Base-by-base conservation (phyloP, 2,113 vertebrate species). In the Oenanthe melanoleuca region DNA sequence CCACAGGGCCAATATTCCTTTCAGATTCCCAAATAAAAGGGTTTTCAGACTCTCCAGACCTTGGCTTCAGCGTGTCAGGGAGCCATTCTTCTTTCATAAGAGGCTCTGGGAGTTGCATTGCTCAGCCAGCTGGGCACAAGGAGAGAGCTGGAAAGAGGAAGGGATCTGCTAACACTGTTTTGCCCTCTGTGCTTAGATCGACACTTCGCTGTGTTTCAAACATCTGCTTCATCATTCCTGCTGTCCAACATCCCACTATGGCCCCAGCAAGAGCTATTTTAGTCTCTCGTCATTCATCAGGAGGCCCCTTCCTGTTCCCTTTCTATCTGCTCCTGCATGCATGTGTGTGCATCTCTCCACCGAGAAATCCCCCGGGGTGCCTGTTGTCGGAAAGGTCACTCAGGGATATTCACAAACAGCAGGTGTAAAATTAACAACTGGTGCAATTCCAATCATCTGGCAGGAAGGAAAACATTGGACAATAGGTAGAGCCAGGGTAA, bases 251-350 rank as follows among this genome's bases (percentile, higher is more conserved):
- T 95, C 94, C 94, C 92, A 87, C 82, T 21, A 59, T 65, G 83
- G 95, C 93, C 94, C 70, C 80, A 92, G 84, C 84, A 80, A 56
- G 86, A 94, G 95, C 95, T 97, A 97, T 97, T 97, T 97, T 96
- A 96, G 97, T 97, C 93, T 75, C 94, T 83, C 77, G 57, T 97
- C 95, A 88, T 96, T 97, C 96, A 97, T 94, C 91, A 11, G 74
- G 89, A 87, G 94, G 92, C 92, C 94, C 81, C 71, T 97, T 96
- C 94, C 95, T 92, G 78, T 96, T 95, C 85, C 26, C 80, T 89
- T 82, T 91, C 94, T 88, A 26, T 92, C 96, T 89, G 73, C 44
- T 96, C 72, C 90, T 3, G 2, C 81, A 16, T 93, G 86, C 61
- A 29, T n/a, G 50, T 13, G 15, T 83, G 73, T 65, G 65, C 86